These are phyloP conservation scores for Clarias batrachus DNA, from an alignment of 2,113 vertebrate genomes.

Conservation along the genomic window DNA sequence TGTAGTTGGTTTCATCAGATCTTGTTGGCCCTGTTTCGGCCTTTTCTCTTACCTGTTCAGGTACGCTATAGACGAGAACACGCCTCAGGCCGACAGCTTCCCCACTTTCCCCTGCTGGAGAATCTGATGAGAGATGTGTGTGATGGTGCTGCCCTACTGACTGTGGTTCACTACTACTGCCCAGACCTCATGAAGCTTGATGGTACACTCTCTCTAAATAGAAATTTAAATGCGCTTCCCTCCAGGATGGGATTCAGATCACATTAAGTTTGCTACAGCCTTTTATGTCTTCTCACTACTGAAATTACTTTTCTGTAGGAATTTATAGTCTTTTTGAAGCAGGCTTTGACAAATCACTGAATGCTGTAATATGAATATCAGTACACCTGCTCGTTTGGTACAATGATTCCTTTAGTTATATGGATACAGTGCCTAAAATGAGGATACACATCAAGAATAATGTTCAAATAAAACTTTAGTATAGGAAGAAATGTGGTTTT, in stretches of 20 bases:
- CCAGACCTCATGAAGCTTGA: slow-evolving; percentile 92
- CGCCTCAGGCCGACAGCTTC: slow-evolving; percentile 80
- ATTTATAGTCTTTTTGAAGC: background rate
- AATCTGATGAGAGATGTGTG: slow-evolving; percentile 88
- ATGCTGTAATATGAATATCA: background rate
- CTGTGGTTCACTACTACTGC: slow-evolving; percentile 94
- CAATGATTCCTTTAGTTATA: background rate
- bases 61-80: slow-evolving; percentile 94
- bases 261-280: background rate
- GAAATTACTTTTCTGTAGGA: background rate
- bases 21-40: background rate
- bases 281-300: background rate
- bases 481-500: background rate
- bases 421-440: background rate
- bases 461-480: background rate
- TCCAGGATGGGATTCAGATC: background rate
- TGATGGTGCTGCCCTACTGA: slow-evolving; percentile 85
- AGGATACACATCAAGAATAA: background rate
- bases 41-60: slow-evolving; percentile 62
- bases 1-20: background rate
- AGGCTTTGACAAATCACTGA: background rate
- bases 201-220: slow-evolving; percentile 69
- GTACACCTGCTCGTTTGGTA: too few species aligned
- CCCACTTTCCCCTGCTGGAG: slow-evolving; percentile 89
- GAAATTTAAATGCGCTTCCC: background rate